Base-by-base conservation (phyloP, 1,140 invertebrate species). In the Drosophila saltans region DNA sequence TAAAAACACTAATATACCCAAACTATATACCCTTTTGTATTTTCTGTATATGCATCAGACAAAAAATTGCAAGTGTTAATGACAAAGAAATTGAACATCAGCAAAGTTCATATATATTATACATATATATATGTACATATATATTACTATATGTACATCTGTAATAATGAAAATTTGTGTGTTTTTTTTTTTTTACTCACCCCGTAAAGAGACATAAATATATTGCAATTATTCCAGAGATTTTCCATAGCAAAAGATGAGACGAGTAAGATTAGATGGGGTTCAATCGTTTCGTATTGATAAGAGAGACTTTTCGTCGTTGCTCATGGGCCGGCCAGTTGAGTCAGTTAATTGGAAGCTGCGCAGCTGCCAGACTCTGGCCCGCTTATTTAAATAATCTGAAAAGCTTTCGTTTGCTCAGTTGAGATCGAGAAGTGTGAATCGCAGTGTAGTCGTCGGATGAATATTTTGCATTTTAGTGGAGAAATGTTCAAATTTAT, bases 371-470 rank as follows among this genome's bases (percentile, higher is more conserved):
- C 68, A 60, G 6, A 16, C 16, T 16, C 16, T n/a, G 9, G 24
- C 48, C 28, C 2, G 52, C 65, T 80, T 89, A 89, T 89, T 80
- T 88, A 88, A 83, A 78, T 88, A 58, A 78, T 78, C 66, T 72
- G 30, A 24, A 57, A 48, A 63, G 70, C 66, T 48, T 60, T 69
- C 57, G 40, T 30, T 60, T 36, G 40, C 66, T 75, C 80, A 88
- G 84, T 89, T 68, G 69, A 45, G 56, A 69, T 40, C 61, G 56
- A 16, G 65, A 30, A 59, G 45, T 16, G 16, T 39, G 30, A 43
- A 59, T 66, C 72, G 52, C 66, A 66, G 0, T 43, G 41, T 8
- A 26, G 39, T 57, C 33, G 57, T 36, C 16, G 11, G 26, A 3
- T 24, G 52, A 59, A 62, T 43, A 62, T 41, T 60, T 28, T 16